phyloP scores from a whole-genome alignment of 2,113 vertebrate species.

The Silurus meridionalis region DNA sequence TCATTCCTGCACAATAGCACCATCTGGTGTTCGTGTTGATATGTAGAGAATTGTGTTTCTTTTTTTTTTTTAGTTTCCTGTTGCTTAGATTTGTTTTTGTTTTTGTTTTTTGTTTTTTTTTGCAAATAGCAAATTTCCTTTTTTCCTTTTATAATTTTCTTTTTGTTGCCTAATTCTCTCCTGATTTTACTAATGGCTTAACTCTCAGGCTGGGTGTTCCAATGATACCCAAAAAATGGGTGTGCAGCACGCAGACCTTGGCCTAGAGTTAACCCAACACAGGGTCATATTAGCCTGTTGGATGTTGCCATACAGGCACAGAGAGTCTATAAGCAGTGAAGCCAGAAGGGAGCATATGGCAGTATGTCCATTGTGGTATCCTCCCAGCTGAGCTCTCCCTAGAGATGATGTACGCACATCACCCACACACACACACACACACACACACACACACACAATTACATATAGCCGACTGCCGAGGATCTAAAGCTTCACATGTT shows the following conservation, averaged over 20 bases:
- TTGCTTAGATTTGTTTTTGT: background rate
- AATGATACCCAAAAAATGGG: background rate
- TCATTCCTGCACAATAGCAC: constrained; percentile 65
- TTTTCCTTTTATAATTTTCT: constrained; percentile 11
- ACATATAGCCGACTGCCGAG: background rate
- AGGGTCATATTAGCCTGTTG: constrained; percentile 9
- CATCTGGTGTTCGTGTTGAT: constrained; percentile 59
- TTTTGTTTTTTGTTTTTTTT: constrained; percentile 18
- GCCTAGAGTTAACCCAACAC: constrained; percentile 9
- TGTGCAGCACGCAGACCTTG: background rate
- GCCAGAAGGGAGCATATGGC: constrained; percentile 15
- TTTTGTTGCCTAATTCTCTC: constrained; percentile 16
- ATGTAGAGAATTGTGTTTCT: constrained; percentile 18
- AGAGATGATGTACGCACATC: background rate
- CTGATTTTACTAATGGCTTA: constrained; percentile 6
- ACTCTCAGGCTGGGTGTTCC: background rate
- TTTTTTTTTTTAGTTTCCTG: background rate
- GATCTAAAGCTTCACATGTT: background rate
- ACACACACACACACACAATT: background rate
- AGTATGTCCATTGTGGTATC: constrained; percentile 6
- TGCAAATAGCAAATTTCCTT: constrained; percentile 5
- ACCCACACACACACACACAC: background rate
- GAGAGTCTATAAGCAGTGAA: background rate
- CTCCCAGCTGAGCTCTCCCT: constrained; percentile 27
- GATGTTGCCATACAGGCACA: constrained; percentile 5